Evolutionary conservation across 2,888 invertebrate genomes (phyloP).

Genomic region (Zele albiditarsus): DNA sequence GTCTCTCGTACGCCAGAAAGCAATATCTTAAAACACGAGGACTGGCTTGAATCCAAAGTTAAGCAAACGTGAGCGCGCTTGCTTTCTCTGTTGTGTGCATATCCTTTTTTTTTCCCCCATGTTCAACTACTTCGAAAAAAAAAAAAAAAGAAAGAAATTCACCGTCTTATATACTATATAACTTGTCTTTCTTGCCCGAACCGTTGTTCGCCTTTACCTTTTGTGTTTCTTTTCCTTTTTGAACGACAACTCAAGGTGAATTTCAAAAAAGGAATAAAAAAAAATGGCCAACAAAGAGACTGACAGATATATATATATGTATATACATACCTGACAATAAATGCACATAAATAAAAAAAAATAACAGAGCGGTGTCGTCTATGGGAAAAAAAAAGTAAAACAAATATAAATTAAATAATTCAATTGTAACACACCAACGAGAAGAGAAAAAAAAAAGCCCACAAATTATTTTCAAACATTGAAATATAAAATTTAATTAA

Average conservation of each 20-base stretch:
- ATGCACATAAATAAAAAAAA: too few relatives aligned
- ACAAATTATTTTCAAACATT: background rate
- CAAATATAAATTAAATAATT: background rate
- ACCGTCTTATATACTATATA: slow-evolving; percentile 17
- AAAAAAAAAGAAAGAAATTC: background rate
- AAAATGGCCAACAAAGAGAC: background rate
- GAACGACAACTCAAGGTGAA: slow-evolving; percentile 19
- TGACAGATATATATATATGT: too few relatives aligned
- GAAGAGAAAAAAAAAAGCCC: background rate
- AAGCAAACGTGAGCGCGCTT: slow-evolving; percentile 38
- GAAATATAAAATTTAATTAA: background rate
- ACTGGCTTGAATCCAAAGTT: slow-evolving; percentile 65
- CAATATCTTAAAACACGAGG: slow-evolving; percentile 68
- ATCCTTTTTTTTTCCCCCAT: slow-evolving; percentile 24
- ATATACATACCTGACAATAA: too few relatives aligned
- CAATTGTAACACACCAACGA: background rate
- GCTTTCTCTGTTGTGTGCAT: slow-evolving; percentile 37
- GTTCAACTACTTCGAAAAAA: slow-evolving; percentile 4
- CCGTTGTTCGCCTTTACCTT: slow-evolving; percentile 13
- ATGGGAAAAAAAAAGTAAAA: background rate
- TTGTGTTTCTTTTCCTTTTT: slow-evolving; percentile 15
- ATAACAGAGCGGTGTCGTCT: too few relatives aligned
- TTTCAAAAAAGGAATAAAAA: background rate
- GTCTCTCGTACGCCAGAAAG: slow-evolving; percentile 55
- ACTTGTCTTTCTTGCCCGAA: slow-evolving; percentile 30